Base-by-base conservation (phyloP, 2,888 invertebrate genomes). In the Drosophila yooni region DNA sequence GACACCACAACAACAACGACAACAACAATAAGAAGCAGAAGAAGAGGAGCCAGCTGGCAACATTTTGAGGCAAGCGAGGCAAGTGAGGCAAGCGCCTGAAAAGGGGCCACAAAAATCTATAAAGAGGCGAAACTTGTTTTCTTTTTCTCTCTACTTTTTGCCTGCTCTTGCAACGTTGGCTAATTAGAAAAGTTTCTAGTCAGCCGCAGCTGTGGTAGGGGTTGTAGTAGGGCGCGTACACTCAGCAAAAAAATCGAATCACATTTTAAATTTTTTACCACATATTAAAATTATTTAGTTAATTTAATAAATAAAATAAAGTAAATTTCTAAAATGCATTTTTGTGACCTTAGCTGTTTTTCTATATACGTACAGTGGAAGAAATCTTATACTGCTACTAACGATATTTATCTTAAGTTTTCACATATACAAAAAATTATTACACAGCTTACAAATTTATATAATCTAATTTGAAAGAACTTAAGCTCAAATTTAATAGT, bases 131-230 rank as follows among this genome's bases (percentile, higher is more conserved):
- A 81, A 83, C 71, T 83, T 76, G 50, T 29, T 34, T 34, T 52
- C 48, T 34, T 59, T 50, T 54, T 51, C 36, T 50, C 52, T 61
- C 46, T 52, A 50, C 33, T 31, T 62, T 57, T 72, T 68, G 46
- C 46, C 46, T 25, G 46, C 46, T 46, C 46, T 70, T 59, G 50
- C 52, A 70, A 77, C 76, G 72, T 71, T 70, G 77, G 89, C 92
- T 91, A 92, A 91, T 91, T 91, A 92, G 91, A 92, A 91, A 91
- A 91, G 78, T 91, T 91, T 68, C 43, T 31, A 46, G 40, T 10
- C 36, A 38, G 34, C 34, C 54, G 18, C 27, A 46, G 15, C 15
- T 46, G 46, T 4, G 8, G 46, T 46, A 25, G 46, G 46, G 46
- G 46, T 27, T 25, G 4, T 8, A 25, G 25, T 46, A 25, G 25